Conservation (phyloP, 2,797 vertebrate species). For the Tolypeutes matacus region DNA sequence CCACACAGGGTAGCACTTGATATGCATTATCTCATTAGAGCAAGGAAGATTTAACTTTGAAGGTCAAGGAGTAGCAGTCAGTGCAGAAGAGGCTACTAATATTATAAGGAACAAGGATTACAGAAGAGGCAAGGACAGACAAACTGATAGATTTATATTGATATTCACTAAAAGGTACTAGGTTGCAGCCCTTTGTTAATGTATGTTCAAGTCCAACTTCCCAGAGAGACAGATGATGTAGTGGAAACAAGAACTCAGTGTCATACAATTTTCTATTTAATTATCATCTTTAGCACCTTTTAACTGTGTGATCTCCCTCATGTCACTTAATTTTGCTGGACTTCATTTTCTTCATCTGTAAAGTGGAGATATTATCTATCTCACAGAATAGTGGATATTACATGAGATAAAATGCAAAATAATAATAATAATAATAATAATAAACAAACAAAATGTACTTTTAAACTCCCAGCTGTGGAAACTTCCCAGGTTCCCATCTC, state of each 20-base stretch:
- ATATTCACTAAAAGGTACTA: background rate
- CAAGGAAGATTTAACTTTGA: background rate
- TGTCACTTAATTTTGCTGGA: background rate
- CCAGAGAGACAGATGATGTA: background rate
- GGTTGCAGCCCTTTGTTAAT: background rate
- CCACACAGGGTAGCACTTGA: background rate
- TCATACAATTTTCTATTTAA: background rate
- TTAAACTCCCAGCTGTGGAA: background rate
- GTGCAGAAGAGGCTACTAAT: background rate
- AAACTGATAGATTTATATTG: background rate
- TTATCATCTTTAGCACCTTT: background rate
- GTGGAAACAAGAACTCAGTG: background rate
- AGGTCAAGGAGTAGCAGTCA: background rate
- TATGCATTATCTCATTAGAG: background rate
- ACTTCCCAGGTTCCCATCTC: background rate
- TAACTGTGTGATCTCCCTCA: background rate
- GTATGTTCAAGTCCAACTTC: background rate
- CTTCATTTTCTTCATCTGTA: background rate
- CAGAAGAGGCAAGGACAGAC: background rate
- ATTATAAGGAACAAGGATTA: background rate
- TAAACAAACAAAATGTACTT: background rate
- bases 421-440: background rate
- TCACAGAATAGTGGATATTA: background rate
- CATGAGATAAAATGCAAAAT: constrained; percentile 2
- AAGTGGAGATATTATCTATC: background rate